phyloP scores from a whole-genome alignment of 2,113 vertebrate genomes.

The Trematocara stigmaticum region DNA sequence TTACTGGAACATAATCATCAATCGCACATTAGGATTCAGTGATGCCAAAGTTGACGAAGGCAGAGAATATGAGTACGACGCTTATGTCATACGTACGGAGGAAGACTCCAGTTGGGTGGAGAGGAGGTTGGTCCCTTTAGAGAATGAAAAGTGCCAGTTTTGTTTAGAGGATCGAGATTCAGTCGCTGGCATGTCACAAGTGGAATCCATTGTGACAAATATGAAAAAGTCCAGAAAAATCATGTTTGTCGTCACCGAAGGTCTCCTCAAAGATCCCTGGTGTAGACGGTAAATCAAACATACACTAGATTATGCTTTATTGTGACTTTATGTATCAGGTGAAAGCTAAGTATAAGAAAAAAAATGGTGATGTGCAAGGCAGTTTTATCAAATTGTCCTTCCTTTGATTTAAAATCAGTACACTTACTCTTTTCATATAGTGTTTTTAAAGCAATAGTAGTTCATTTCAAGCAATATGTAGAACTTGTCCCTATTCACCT shows the following conservation, averaged over 20 bases:
- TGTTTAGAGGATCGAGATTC: slow-evolving; percentile 87
- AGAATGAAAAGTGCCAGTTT: slow-evolving; percentile 75
- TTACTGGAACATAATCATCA: slow-evolving; percentile 84
- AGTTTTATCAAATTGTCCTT: not conserved
- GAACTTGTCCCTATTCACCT: not conserved
- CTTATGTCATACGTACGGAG: slow-evolving; percentile 82
- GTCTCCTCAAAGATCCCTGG: slow-evolving; percentile 83
- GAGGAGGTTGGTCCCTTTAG: slow-evolving; percentile 76
- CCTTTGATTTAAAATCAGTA: not conserved
- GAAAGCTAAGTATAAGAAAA: not conserved
- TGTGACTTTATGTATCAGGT: not conserved
- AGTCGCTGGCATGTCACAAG: slow-evolving; percentile 72
- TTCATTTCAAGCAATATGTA: not conserved
- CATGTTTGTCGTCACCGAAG: slow-evolving; percentile 86
- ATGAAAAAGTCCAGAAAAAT: slow-evolving; percentile 85
- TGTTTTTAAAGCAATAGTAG: not conserved
- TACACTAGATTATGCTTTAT: not conserved
- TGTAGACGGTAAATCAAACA: slow-evolving; percentile 80
- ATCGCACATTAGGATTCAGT: slow-evolving; percentile 81
- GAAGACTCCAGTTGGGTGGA: slow-evolving; percentile 82
- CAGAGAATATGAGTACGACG: slow-evolving; percentile 77
- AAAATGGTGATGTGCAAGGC: not conserved
- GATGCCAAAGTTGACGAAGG: slow-evolving; percentile 70
- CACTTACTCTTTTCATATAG: not conserved
- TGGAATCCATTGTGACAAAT: slow-evolving; percentile 81